These are phyloP conservation scores for Lepilemur ruficaudatus DNA, from an alignment of 2,797 vertebrate genomes.

Conservation along the genomic window DNA sequence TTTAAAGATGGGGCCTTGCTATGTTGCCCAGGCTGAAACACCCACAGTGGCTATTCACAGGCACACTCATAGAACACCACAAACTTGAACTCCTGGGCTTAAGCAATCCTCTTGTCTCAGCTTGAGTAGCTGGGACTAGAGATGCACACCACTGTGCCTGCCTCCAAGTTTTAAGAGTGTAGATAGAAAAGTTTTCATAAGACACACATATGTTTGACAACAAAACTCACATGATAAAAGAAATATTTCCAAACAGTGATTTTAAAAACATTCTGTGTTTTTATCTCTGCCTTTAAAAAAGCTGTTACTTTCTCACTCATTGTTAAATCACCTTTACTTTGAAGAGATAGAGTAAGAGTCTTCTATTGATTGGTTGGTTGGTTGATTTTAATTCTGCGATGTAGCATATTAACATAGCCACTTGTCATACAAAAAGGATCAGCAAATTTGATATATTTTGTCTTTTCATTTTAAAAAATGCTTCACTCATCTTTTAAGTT, in stretches of 20 bases:
- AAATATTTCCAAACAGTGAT: conserved; percentile 6
- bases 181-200: not conserved
- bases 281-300: not conserved
- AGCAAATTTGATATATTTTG: not conserved
- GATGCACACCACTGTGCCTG: too few species aligned
- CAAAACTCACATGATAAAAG: conserved; percentile 1
- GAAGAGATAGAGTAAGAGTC: not conserved
- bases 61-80: too few species aligned
- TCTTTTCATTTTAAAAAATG: not conserved
- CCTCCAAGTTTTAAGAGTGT: not conserved
- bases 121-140: too few species aligned
- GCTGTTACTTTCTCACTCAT: not conserved
- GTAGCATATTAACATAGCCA: not conserved
- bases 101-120: too few species aligned
- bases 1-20: not conserved
- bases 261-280: not conserved
- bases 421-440: not conserved
- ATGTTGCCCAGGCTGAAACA: too few species aligned
- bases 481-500: not conserved
- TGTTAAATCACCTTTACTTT: not conserved
- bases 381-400: not conserved
- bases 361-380: not conserved
- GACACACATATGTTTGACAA: not conserved
- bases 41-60: too few species aligned
- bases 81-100: too few species aligned